Conservation (phyloP, 2,888 invertebrate species). For the Iphiclides podalirius region DNA sequence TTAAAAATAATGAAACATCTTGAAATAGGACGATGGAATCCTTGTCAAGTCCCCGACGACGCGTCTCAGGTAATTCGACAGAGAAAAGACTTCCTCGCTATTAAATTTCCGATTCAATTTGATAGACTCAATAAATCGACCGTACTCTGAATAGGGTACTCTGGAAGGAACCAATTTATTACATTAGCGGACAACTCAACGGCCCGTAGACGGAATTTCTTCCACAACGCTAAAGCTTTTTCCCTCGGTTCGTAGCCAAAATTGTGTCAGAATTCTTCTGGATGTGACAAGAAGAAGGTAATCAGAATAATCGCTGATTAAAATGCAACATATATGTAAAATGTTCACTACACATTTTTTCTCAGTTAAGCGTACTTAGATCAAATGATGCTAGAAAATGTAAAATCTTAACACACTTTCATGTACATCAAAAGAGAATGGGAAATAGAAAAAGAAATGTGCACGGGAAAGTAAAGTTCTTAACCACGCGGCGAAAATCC, state of each 20-base stretch:
- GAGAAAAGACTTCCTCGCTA: not conserved
- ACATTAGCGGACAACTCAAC: not conserved
- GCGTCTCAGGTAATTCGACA: not conserved
- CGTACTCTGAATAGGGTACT: conserved; percentile 1
- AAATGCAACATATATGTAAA: no score
- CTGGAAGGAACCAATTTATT: conserved; percentile 6
- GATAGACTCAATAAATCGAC: not conserved
- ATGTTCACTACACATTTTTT: no score
- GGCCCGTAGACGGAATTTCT: not conserved
- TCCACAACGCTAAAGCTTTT: no score
- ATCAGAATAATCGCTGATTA: no score
- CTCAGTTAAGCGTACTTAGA: no score
- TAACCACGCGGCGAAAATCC: not conserved
- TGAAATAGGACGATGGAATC: not conserved
- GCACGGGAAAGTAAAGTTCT: no score
- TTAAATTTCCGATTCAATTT: conserved; percentile 2
- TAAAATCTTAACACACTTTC: not conserved
- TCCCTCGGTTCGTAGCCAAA: no score
- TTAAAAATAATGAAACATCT: not conserved
- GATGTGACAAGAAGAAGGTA: no score
- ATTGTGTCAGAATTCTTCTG: no score
- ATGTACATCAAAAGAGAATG: not conserved
- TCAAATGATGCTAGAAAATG: no score
- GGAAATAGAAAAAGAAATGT: not conserved
- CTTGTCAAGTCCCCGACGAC: not conserved